These are phyloP conservation scores for Jaculus jaculus DNA, from an alignment of 2,113 vertebrate species.

Conservation along the genomic window DNA sequence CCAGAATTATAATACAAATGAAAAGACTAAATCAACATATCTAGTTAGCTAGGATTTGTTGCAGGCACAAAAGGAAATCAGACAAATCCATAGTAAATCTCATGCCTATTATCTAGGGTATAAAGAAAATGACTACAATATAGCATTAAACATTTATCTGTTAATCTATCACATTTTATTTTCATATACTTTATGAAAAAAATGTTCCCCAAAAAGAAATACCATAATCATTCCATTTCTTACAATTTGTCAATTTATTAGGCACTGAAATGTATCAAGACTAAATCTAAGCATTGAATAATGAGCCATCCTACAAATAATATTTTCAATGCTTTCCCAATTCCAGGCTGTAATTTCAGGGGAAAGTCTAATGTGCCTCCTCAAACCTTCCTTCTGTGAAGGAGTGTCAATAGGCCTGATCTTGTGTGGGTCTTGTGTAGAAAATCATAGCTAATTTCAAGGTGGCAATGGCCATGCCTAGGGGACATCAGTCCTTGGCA, in stretches of 20 bases:
- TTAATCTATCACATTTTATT: conserved; percentile 41
- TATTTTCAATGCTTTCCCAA: background rate
- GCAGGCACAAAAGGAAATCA: conserved; percentile 29
- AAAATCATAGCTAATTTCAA: no score
- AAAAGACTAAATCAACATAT: conserved; percentile 50
- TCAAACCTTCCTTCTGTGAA: no score
- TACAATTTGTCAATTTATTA: background rate
- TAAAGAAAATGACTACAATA: conserved; percentile 39
- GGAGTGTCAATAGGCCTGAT: no score
- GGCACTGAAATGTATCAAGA: background rate
- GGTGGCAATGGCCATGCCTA: no score
- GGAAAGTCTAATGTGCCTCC: no score
- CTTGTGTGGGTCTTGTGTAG: no score
- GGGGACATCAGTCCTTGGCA: no score
- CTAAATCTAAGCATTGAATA: background rate
- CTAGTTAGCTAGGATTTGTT: conserved; percentile 41
- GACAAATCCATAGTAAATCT: conserved; percentile 31
- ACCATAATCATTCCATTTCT: background rate
- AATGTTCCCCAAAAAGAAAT: background rate
- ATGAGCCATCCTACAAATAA: background rate
- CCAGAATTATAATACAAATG: conserved; percentile 50
- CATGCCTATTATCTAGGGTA: conserved; percentile 28
- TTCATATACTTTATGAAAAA: background rate
- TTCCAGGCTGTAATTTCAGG: background rate
- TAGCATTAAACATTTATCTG: conserved; percentile 45